A percentile compares a stretch with the other conserved stretches of the same genome.
These are phyloP conservation scores for Pangasius larnaudii DNA, from an alignment of 2,797 vertebrate species.

Conservation along the genomic window DNA sequence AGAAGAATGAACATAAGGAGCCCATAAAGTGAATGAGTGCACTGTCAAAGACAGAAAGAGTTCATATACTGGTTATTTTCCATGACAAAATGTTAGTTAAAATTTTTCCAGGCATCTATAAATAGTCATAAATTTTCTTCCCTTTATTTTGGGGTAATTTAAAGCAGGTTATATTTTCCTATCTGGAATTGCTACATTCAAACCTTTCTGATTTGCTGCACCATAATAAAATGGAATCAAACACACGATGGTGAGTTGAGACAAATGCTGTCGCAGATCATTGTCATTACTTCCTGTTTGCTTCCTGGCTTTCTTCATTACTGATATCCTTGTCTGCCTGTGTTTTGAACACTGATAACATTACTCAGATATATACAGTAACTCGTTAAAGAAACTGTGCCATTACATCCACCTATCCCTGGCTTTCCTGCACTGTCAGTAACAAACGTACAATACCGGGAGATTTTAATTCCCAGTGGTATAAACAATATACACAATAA, in stretches of 20 bases:
- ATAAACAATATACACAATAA: not conserved
- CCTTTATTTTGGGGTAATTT: not conserved
- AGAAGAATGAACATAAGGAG: conserved; percentile 72
- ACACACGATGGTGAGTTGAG: not conserved
- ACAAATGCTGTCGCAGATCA: not conserved
- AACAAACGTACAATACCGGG: not conserved
- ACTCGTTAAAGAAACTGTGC: not conserved
- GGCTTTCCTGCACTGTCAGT: not conserved
- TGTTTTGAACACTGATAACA: not conserved
- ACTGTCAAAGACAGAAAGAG: conserved; percentile 63
- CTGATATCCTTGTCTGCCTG: not conserved
- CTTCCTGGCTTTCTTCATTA: not conserved
- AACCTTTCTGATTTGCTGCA: not conserved
- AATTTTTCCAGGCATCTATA: not conserved
- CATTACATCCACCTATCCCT: not conserved
- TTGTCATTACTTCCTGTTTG: not conserved
- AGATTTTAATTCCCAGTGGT: not conserved
- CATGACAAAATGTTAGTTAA: not conserved
- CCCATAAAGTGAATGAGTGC: conserved; percentile 67
- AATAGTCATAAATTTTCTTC: not conserved
- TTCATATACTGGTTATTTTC: not conserved
- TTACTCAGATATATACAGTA: not conserved
- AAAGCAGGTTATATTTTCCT: not conserved
- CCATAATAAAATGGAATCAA: not conserved
- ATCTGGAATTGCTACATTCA: not conserved